phyloP scores from a whole-genome alignment of 2,888 invertebrate species.

The Apomyelois bistriatella region DNA sequence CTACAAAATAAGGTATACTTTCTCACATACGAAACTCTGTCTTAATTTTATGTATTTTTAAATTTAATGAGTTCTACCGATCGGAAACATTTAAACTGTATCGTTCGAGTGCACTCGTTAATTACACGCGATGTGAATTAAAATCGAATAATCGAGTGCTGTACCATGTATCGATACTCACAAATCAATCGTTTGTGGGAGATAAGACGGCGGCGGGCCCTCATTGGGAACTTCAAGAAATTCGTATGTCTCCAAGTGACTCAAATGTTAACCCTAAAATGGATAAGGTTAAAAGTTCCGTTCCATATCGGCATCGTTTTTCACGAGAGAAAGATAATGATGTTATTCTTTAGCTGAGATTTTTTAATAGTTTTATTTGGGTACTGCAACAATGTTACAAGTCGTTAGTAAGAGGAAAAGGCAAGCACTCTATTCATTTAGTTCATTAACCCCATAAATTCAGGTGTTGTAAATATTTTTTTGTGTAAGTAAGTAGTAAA shows the following conservation, averaged over 20 bases:
- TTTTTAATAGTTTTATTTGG: constrained; percentile 33
- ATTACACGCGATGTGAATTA: constrained; percentile 44
- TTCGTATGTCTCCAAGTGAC: constrained; percentile 30
- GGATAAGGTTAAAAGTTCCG: constrained; percentile 40
- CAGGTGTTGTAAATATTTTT: not conserved
- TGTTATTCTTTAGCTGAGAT: constrained; percentile 36
- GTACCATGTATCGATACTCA: constrained; percentile 34
- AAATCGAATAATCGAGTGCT: constrained; percentile 38
- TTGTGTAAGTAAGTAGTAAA: not conserved
- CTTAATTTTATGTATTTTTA: constrained; percentile 23
- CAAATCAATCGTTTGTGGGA: constrained; percentile 31
- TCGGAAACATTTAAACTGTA: constrained; percentile 56
- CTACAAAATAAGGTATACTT: not conserved
- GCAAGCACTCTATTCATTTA: not conserved
- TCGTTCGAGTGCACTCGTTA: constrained; percentile 53
- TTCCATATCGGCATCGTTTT: constrained; percentile 43
- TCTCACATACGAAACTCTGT: not conserved
- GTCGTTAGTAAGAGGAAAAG: constrained; percentile 13
- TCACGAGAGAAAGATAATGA: constrained; percentile 43
- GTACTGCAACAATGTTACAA: constrained; percentile 29
- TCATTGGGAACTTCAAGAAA: constrained; percentile 27
- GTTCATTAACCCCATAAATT: constrained; percentile 8
- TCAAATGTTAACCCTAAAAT: constrained; percentile 37
- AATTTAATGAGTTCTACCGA: constrained; percentile 43
- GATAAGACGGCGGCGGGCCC: constrained; percentile 30